Conservation (phyloP, 2,113 vertebrate genomes). For the Erythrocercus mccallii region DNA sequence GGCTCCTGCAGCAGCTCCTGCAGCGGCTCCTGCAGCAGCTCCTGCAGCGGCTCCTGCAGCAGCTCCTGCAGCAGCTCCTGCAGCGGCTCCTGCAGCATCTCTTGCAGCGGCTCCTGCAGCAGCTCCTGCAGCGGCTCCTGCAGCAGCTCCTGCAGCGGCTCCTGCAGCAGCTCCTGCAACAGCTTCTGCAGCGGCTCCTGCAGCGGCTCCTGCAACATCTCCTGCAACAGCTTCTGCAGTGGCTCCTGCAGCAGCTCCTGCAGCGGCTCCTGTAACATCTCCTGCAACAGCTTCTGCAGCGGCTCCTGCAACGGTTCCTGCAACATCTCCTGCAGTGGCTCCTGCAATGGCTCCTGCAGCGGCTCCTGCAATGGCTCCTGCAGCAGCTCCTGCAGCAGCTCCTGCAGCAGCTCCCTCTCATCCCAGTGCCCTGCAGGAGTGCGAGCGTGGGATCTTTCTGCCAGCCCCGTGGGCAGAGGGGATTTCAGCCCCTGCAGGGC, state of each 20-base stretch:
- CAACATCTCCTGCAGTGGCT: background rate
- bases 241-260: background rate
- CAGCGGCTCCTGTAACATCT: background rate
- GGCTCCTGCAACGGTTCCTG: background rate
- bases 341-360: background rate
- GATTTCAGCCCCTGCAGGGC: background rate
- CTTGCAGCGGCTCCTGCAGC: background rate
- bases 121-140: background rate
- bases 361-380: background rate
- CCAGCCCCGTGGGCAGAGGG: no score
- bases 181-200: background rate
- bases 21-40: background rate
- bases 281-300: background rate
- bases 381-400: background rate
- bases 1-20: background rate
- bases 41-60: background rate
- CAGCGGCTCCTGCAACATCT: no score
- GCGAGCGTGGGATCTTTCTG: accelerated
- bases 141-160: background rate
- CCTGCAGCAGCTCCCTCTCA: background rate
- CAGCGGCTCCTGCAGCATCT: background rate
- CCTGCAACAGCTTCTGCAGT: background rate
- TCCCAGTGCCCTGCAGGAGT: accelerated
- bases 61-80: background rate
- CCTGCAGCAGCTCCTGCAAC: background rate